A percentile compares a stretch with the other conserved stretches of the same genome.
phyloP scores from a whole-genome alignment of 2,888 invertebrate genomes.

The Coelopa pilipes region DNA sequence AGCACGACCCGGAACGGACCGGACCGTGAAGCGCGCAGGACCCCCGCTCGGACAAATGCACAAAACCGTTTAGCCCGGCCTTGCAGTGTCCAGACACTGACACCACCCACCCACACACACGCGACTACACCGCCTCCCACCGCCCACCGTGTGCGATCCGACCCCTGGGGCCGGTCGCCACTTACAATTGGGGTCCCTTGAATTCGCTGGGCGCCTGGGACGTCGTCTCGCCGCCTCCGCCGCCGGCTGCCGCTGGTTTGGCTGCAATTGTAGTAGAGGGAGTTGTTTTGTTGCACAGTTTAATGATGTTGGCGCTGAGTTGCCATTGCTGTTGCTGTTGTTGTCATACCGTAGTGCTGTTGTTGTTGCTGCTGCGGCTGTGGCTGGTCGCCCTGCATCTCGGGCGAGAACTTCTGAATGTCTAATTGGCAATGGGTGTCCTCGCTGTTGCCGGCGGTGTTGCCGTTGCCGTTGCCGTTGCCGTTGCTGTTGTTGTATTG shows the following conservation, averaged over 20 bases:
- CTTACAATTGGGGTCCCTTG: constrained; percentile 64
- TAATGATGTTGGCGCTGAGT: constrained; percentile 59
- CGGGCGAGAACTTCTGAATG: constrained; percentile 55
- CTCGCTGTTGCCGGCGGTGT: constrained; percentile 38
- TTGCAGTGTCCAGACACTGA: not conserved
- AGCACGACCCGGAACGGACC: not conserved
- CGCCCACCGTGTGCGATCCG: too few species aligned
- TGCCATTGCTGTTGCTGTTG: constrained; percentile 54
- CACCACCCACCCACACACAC: not conserved
- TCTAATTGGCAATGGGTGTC: constrained; percentile 57
- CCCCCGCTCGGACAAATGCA: not conserved
- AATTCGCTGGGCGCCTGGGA: constrained; percentile 45
- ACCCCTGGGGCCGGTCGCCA: constrained; percentile 36
- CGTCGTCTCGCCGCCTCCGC: constrained; percentile 16
- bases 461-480: constrained; percentile 36
- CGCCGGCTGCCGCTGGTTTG: constrained; percentile 40
- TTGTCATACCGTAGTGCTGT: constrained; percentile 34
- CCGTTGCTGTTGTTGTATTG: constrained; percentile 51
- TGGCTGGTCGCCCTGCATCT: constrained; percentile 47
- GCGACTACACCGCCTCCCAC: not conserved
- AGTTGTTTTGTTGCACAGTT: constrained; percentile 53
- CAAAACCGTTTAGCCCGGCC: constrained; percentile 3
- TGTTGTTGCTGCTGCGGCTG: constrained; percentile 40
- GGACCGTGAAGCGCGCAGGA: not conserved
- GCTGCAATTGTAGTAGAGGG: constrained; percentile 37